Conservation (phyloP, 2,888 invertebrate genomes). For the Acronicta alni region DNA sequence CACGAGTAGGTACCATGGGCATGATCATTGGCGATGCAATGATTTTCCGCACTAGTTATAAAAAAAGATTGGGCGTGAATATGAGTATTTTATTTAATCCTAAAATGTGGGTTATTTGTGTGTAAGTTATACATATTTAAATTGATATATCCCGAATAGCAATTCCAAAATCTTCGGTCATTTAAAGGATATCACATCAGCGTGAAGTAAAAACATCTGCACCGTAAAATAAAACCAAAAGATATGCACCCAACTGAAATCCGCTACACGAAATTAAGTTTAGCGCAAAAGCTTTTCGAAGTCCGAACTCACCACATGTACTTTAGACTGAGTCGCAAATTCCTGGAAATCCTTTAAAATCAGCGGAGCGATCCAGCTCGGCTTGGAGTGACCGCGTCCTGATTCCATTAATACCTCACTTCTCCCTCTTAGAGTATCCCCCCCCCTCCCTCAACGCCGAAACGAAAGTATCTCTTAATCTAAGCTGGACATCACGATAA, state of each 20-base stretch:
- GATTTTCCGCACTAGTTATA: too few species aligned
- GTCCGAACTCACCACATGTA: constrained; percentile 70
- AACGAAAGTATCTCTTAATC: constrained; percentile 82
- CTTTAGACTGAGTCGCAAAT: constrained; percentile 70
- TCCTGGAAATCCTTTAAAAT: constrained; percentile 79
- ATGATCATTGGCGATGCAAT: too few species aligned
- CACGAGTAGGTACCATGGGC: too few species aligned
- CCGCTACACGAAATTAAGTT: constrained; percentile 63
- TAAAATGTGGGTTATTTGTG: too few species aligned
- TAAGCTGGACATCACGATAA: constrained; percentile 82
- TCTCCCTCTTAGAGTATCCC: constrained; percentile 53
- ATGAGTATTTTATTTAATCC: too few species aligned
- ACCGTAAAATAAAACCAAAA: constrained; percentile 23
- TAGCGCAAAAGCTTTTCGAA: constrained; percentile 67
- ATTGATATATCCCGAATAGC: too few species aligned
- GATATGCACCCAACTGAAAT: constrained; percentile 44
- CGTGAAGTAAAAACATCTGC: not conserved
- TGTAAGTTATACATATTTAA: too few species aligned
- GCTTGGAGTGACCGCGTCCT: constrained; percentile 73
- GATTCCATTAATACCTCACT: constrained; percentile 75
- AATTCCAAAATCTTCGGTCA: too few species aligned
- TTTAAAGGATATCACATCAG: not conserved
- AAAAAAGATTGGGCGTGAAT: too few species aligned
- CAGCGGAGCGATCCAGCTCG: constrained; percentile 69
- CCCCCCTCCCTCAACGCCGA: constrained; percentile 60